phyloP scores from a whole-genome alignment of 2,797 vertebrate species.

The Syngnathus rostellatus region DNA sequence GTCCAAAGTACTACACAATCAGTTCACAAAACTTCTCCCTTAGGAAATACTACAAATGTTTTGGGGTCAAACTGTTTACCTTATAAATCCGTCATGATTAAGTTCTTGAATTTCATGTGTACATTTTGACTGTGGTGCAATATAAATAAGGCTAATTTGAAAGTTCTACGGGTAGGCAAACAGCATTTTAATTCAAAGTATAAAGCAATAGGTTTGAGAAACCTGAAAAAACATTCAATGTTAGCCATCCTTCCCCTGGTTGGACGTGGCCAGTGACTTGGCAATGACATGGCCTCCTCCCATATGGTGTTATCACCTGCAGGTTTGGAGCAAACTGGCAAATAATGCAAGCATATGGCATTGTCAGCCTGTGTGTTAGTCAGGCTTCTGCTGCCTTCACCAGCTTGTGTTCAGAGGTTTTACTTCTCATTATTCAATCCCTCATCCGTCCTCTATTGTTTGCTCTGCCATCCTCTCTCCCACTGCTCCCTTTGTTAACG shows the following conservation, averaged over 20 bases:
- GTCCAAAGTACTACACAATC: not conserved
- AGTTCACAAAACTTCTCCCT: not conserved
- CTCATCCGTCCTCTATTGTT: constrained; percentile 12
- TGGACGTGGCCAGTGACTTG: constrained; percentile 47
- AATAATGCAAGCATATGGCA: constrained; percentile 60
- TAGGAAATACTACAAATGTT: not conserved
- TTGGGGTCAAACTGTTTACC: not conserved
- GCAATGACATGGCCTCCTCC: constrained; percentile 45
- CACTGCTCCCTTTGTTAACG: not conserved
- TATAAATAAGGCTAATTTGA: too few relatives aligned
- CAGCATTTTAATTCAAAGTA: not conserved
- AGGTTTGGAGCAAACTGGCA: constrained; percentile 64
- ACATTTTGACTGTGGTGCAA: not conserved
- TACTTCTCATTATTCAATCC: constrained; percentile 23
- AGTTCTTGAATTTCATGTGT: not conserved
- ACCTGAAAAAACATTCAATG: too few relatives aligned
- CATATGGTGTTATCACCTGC: constrained; percentile 73
- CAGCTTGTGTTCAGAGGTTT: constrained; percentile 15
- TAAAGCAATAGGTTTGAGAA: not conserved
- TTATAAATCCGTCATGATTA: not conserved
- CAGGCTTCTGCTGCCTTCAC: constrained; percentile 31
- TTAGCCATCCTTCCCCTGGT: not conserved
- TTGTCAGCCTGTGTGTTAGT: constrained; percentile 35
- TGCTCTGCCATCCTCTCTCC: constrained; percentile 9
- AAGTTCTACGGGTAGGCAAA: not conserved